Evolutionary conservation across 2,888 invertebrate species (phyloP).

Genomic region (Drosophila rubida): DNA sequence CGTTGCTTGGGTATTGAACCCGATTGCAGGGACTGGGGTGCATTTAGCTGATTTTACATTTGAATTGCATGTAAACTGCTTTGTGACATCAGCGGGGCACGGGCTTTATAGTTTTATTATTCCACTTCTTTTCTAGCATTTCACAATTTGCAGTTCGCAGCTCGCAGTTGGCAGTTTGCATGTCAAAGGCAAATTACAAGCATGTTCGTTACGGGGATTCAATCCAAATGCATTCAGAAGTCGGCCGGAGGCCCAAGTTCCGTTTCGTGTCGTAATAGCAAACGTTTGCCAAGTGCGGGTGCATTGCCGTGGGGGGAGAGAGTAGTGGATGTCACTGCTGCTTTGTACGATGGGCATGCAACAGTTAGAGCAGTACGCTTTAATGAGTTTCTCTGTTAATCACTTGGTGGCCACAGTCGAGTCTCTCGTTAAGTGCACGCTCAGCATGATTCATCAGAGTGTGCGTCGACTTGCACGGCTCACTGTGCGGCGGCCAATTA

Average conservation of each 20-base stretch:
- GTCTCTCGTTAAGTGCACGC: constrained; percentile 7
- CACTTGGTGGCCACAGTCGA: constrained; percentile 46
- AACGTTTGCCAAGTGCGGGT: constrained; percentile 24
- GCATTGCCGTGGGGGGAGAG: neutral
- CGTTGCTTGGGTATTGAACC: constrained; percentile 54
- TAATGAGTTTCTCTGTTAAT: constrained; percentile 57
- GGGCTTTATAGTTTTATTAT: constrained; percentile 41
- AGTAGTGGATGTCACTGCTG: neutral
- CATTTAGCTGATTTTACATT: constrained; percentile 33
- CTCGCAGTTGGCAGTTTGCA: constrained; percentile 50
- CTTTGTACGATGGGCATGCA: constrained; percentile 49
- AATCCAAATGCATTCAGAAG: constrained; percentile 55
- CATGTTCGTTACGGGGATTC: constrained; percentile 48
- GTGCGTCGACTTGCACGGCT: constrained; percentile 1
- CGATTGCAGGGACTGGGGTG: neutral
- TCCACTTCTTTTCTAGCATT: neutral
- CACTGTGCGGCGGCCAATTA: constrained; percentile 37
- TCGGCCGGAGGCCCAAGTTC: constrained; percentile 25
- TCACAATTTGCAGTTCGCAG: constrained; percentile 50
- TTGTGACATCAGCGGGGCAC: constrained; percentile 53
- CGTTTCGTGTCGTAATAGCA: constrained; percentile 35
- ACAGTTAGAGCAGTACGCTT: constrained; percentile 51
- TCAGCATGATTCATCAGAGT: constrained; percentile 8
- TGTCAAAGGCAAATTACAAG: constrained; percentile 74
- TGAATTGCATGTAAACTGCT: constrained; percentile 34